Evolutionary conservation across 2,797 vertebrate genomes (phyloP).

Genomic region (Lepus townsendii): DNA sequence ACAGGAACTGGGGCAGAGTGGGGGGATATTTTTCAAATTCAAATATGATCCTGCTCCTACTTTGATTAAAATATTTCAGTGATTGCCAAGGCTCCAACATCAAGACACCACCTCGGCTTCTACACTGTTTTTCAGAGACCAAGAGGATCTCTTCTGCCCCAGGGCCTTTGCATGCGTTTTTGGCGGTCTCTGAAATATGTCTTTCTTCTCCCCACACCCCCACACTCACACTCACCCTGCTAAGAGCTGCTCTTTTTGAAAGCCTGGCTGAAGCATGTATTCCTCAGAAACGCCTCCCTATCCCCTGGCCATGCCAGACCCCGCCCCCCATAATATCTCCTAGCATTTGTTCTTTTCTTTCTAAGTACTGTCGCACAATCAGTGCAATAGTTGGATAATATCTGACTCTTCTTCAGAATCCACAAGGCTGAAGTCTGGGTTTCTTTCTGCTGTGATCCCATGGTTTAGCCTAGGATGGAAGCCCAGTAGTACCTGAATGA

Average conservation of each 20-base stretch:
- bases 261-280: background rate
- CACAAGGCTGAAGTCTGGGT: background rate
- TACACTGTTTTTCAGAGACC: background rate
- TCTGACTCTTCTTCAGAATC: background rate
- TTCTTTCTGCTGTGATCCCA: background rate
- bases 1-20: background rate
- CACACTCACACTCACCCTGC: background rate
- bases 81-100: background rate
- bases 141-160: background rate
- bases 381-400: background rate
- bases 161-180: constrained; percentile 19
- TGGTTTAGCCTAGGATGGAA: too few relatives aligned
- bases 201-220: background rate
- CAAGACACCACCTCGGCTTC: background rate
- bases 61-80: constrained; percentile 26
- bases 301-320: background rate
- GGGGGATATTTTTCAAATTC: background rate
- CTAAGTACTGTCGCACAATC: background rate
- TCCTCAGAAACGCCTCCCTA: background rate
- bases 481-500: background rate
- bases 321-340: background rate
- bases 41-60: background rate
- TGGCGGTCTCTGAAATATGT: background rate
- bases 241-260: background rate
- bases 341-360: background rate